phyloP scores from a whole-genome alignment of 2,888 invertebrate species.

The Melinopterus prodromus region DNA sequence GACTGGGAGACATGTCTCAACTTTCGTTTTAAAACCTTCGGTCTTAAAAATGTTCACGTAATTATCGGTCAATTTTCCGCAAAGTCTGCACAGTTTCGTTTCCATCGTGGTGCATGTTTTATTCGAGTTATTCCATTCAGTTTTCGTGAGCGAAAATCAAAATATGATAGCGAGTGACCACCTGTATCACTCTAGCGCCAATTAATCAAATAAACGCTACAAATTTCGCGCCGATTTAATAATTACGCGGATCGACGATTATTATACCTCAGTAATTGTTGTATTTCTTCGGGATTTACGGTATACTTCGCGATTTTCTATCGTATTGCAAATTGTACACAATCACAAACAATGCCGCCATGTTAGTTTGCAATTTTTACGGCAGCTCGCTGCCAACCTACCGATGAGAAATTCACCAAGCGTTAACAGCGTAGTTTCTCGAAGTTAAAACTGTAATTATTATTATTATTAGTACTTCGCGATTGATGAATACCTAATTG shows the following conservation, averaged over 20 bases:
- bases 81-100: conserved; percentile 57
- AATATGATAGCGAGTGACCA: conserved; percentile 23
- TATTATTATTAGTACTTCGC: neutral
- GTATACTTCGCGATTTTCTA: conserved; percentile 10
- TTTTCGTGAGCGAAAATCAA: conserved; percentile 28
- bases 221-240: conserved; percentile 14
- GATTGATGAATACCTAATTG: neutral
- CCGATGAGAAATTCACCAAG: neutral
- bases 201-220: conserved; percentile 13
- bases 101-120: conserved; percentile 50
- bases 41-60: conserved; percentile 57
- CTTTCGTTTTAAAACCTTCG: conserved; percentile 57
- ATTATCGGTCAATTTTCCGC: conserved; percentile 53
- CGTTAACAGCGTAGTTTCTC: neutral
- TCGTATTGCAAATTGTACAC: conserved; percentile 26
- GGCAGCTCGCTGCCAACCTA: conserved; percentile 8
- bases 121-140: conserved; percentile 11
- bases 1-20: conserved; percentile 60
- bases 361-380: conserved; percentile 40
- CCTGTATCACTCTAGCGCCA: conserved; percentile 30
- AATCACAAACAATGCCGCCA: conserved; percentile 52
- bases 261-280: neutral
- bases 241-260: neutral
- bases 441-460: neutral
- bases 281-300: neutral